phyloP scores from a whole-genome alignment of 2,113 vertebrate genomes.

The Epinephelus moara region DNA sequence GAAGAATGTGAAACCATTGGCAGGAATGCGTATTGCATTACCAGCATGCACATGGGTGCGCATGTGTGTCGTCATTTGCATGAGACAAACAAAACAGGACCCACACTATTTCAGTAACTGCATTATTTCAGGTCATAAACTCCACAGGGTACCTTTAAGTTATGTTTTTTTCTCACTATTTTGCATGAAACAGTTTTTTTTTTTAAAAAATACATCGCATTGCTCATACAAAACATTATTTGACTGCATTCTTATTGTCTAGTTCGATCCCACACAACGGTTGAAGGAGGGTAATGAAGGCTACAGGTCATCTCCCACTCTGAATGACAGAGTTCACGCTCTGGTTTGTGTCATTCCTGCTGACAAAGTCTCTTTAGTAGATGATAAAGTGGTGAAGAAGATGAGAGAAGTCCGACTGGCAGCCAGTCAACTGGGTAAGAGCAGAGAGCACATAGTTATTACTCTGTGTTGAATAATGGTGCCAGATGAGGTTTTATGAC shows the following conservation, averaged over 20 bases:
- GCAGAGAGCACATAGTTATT: not conserved
- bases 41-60: too few species aligned
- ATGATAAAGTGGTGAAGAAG: not conserved
- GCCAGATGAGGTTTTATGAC: not conserved
- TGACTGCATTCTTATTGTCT: not conserved
- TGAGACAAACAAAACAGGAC: too few species aligned
- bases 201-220: not conserved
- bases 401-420: slow-evolving; percentile 29
- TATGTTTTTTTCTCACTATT: too few species aligned
- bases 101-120: too few species aligned
- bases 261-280: not conserved
- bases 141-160: too few species aligned
- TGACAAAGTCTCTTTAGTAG: rapidly evolving
- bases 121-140: too few species aligned
- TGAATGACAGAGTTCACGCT: slow-evolving; percentile 41
- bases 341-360: slow-evolving; percentile 47
- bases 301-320: slow-evolving; percentile 11
- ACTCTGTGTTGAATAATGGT: not conserved
- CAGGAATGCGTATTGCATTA: too few species aligned
- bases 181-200: too few species aligned
- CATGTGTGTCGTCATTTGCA: too few species aligned
- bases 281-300: not conserved
- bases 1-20: too few species aligned
- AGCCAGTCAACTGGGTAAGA: slow-evolving; percentile 43
- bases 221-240: not conserved